Base-by-base conservation (phyloP, 2,797 vertebrate species). In the Neosalanx taihuensis region DNA sequence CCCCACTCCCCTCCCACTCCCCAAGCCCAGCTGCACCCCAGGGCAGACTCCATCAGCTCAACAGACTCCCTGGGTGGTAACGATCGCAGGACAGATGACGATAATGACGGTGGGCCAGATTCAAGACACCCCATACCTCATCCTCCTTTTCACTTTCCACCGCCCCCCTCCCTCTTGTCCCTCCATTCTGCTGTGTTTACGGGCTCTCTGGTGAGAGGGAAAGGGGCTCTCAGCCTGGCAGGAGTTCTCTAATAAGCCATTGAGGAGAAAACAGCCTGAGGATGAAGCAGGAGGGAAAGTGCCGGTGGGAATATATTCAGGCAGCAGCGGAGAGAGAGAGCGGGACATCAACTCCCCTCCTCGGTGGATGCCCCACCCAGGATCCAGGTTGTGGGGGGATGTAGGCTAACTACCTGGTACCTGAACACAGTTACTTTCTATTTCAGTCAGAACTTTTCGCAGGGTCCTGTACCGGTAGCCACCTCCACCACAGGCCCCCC, bases 51-150 rank as follows among this genome's bases (percentile, higher is more conserved):
- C 82, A 84, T 82, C 86, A 80, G 80, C 41, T 46, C 41, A 13
- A 76, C 81, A 80, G 78, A 89, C 91, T 92, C 93, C 63, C 31
- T 89, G 83, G 90, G 87, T 86, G 72, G 85, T 89, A 90, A 89
- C 87, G 86, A 89, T 85, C 86, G 82, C 82, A 78, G 86, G 89
- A 91, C 89, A 91, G 93, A 94, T 90, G 90, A 92, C 78, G 85
- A 91, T 88, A 75, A 84, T 81, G 63, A 41, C 35, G 37, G 78
- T 81, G 82, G 84, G 87, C 82, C 81, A 91, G 88, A 81, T 84
- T 85, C 88, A 91, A 90, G 88, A 87, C 90, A 85, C 79, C 81
- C 64, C 82, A 76, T 81, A 80, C 77, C 81, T 85, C 83, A 84
- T 83, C 76, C 69, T 82, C 15, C 77, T 68, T 15, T 20, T 67